A percentile compares a stretch with the other conserved stretches of the same genome.
These are phyloP conservation scores for Drosophila erecta DNA, from an alignment of 1,140 invertebrate genomes.

Conservation along the genomic window DNA sequence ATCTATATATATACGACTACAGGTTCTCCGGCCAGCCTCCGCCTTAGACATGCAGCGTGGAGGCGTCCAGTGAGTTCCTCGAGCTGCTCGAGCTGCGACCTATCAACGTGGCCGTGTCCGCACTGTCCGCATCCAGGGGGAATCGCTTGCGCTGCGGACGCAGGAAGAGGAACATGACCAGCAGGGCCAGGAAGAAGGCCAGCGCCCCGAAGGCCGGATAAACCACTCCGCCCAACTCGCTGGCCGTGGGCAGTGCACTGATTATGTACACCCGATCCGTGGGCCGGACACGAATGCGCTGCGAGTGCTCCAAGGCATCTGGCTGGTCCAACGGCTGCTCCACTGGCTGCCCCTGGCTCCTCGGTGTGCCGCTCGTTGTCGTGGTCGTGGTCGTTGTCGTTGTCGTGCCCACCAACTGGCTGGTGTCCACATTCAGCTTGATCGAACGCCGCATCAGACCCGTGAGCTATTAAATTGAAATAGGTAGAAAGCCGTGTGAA, in stretches of 20 bases:
- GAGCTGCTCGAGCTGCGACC: slow-evolving; percentile 31
- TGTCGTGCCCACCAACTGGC: slow-evolving; percentile 55
- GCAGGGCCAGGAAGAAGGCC: slow-evolving; percentile 67
- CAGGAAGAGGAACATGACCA: slow-evolving; percentile 76
- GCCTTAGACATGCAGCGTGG: slow-evolving; percentile 67
- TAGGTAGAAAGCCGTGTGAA: too few relatives aligned
- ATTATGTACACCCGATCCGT: slow-evolving; percentile 75
- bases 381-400: slow-evolving; percentile 25
- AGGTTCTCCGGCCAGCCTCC: slow-evolving; percentile 49
- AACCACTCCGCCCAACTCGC: slow-evolving; percentile 65
- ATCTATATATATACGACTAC: slow-evolving; percentile 68
- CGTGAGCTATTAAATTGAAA: slow-evolving; percentile 51
- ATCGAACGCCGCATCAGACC: slow-evolving; percentile 77
- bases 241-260: slow-evolving; percentile 67
- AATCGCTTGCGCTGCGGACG: slow-evolving; percentile 71
- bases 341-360: background rate
- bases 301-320: background rate
- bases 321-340: background rate
- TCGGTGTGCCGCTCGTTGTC: background rate
- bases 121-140: slow-evolving; percentile 27
- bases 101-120: slow-evolving; percentile 58
- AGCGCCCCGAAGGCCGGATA: slow-evolving; percentile 72
- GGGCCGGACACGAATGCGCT: slow-evolving; percentile 29
- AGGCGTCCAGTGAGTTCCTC: slow-evolving; percentile 57
- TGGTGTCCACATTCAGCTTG: slow-evolving; percentile 77